Evolutionary conservation across 2,888 invertebrate species (phyloP).

Genomic region (Gryllus longicercus): DNA sequence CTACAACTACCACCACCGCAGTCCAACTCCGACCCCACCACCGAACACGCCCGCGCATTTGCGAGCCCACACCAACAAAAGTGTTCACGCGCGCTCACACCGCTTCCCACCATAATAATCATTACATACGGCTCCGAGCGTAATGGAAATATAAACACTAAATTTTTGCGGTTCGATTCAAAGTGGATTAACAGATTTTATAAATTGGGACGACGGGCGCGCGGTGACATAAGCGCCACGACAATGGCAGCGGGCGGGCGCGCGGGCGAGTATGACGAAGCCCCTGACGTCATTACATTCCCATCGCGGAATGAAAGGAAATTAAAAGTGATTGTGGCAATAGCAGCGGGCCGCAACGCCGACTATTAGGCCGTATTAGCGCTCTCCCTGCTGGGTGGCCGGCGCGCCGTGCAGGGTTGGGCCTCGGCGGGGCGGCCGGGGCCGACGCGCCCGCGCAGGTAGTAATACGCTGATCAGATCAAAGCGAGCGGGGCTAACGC

Average conservation of each 20-base stretch:
- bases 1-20: neutral
- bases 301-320: conserved; percentile 6
- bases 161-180: conserved; percentile 8
- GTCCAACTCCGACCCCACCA: neutral
- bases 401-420: neutral
- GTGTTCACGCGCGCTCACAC: neutral
- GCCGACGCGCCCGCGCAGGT: neutral
- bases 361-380: neutral
- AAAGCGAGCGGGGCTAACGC: too few relatives aligned
- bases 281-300: neutral
- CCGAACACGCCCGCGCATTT: neutral
- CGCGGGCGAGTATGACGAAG: neutral
- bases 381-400: neutral
- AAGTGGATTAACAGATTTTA: conserved; percentile 17
- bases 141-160: conserved; percentile 17
- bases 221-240: neutral
- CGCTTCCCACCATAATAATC: neutral
- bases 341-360: too few relatives aligned
- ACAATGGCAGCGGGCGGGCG: neutral
- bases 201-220: neutral
- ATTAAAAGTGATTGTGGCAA: conserved; percentile 17
- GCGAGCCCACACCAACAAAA: neutral
- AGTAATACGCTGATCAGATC: too few relatives aligned
- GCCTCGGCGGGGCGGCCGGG: neutral
- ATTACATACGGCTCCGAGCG: neutral